Evolutionary conservation across 2,888 invertebrate genomes (phyloP).

Genomic region (Troides oblongomaculatus): DNA sequence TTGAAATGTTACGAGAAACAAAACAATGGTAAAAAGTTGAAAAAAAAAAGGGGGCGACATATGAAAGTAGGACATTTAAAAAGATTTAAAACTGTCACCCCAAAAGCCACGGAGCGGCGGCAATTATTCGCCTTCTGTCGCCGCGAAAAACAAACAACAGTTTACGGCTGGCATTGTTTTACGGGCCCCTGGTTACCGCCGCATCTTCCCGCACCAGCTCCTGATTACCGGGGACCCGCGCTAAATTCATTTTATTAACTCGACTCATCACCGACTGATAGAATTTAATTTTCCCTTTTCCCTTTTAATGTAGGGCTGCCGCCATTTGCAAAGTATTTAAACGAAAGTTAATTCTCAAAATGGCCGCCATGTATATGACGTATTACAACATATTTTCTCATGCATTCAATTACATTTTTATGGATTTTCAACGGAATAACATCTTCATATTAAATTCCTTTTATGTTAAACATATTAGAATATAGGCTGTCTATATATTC

Average conservation of each 20-base stretch:
- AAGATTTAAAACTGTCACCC: constrained; percentile 49
- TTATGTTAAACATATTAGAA: no score
- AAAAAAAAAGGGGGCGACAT: constrained; percentile 22
- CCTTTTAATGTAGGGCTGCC: constrained; percentile 50
- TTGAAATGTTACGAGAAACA: background rate
- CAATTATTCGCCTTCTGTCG: constrained; percentile 72
- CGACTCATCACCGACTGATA: constrained; percentile 76
- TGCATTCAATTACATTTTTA: no score
- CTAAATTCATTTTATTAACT: constrained; percentile 77
- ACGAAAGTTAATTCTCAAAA: background rate
- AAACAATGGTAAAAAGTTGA: constrained; percentile 1
- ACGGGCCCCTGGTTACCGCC: constrained; percentile 57
- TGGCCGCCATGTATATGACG: no score
- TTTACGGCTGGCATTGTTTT: constrained; percentile 69
- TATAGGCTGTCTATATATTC: no score
- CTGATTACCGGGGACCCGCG: constrained; percentile 66
- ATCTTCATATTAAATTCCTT: no score
- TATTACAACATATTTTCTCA: no score
- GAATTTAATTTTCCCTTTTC: constrained; percentile 66
- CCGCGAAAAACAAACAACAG: constrained; percentile 65
- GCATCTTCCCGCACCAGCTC: constrained; percentile 44
- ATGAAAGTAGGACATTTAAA: constrained; percentile 42
- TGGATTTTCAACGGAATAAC: no score
- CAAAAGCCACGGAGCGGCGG: constrained; percentile 41
- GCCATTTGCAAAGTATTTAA: background rate